phyloP scores from a whole-genome alignment of 2,113 vertebrate genomes.

The Odocoileus hemionus region DNA sequence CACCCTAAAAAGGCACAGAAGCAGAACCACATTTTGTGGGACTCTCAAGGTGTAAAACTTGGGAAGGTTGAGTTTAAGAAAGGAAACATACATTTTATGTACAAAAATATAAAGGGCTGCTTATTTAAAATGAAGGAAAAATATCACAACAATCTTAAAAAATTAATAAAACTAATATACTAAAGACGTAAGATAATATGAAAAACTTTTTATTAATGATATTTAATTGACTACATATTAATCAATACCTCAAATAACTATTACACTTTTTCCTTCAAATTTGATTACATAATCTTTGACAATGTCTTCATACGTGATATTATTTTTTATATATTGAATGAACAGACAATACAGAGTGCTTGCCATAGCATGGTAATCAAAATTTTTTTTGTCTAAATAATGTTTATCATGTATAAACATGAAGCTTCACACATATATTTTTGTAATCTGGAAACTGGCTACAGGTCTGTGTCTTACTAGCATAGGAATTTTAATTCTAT shows the following conservation, averaged over 20 bases:
- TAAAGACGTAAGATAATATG: background rate
- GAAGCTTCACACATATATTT: background rate
- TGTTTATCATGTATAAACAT: background rate
- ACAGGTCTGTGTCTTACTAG: background rate
- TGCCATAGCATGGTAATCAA: background rate
- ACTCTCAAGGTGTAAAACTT: background rate
- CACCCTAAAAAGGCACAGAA: background rate
- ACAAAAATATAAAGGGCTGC: background rate
- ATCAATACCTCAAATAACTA: background rate
- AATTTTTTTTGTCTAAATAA: background rate
- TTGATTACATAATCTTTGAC: background rate
- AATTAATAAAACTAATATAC: background rate
- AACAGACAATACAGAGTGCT: background rate
- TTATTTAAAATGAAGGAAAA: slow-evolving; percentile 1
- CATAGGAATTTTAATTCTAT: background rate
- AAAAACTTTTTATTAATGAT: background rate
- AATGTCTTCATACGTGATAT: background rate
- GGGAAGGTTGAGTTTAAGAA: background rate
- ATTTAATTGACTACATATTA: background rate
- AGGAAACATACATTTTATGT: background rate
- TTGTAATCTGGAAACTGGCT: background rate
- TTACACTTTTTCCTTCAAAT: background rate
- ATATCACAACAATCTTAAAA: background rate
- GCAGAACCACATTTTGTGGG: background rate
- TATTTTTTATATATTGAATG: background rate